Percentiles rank a stretch among this genome's conserved stretches.
Conservation (phyloP, 2,888 invertebrate genomes). For the Celastrina argiolus region DNA sequence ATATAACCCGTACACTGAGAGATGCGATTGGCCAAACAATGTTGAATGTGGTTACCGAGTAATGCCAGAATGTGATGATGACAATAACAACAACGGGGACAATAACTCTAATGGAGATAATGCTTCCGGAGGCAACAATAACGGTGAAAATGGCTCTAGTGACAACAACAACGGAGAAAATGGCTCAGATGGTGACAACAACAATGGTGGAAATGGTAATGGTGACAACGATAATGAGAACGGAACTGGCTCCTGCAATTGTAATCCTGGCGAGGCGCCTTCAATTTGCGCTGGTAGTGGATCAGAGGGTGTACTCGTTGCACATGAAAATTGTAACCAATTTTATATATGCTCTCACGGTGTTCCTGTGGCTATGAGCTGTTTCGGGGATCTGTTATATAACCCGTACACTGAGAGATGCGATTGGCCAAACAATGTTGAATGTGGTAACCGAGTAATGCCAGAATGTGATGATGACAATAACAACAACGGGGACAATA, state of each 20-base stretch:
- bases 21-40: slow-evolving; percentile 44
- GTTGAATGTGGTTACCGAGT: slow-evolving; percentile 43
- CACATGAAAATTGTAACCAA: slow-evolving; percentile 41
- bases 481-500: background rate
- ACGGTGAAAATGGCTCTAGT: slow-evolving; percentile 28
- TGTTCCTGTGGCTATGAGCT: slow-evolving; percentile 36
- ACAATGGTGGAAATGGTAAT: slow-evolving; percentile 25
- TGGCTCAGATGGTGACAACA: too few species aligned
- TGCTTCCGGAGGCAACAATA: slow-evolving; percentile 11
- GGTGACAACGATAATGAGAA: slow-evolving; percentile 22
- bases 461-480: slow-evolving; percentile 28
- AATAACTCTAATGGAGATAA: background rate
- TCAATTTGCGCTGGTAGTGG: slow-evolving; percentile 38
- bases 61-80: slow-evolving; percentile 29
- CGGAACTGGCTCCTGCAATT: slow-evolving; percentile 31
- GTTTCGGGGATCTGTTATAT: slow-evolving; percentile 39
- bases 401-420: slow-evolving; percentile 40
- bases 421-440: slow-evolving; percentile 43
- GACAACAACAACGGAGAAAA: too few species aligned
- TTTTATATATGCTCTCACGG: slow-evolving; percentile 45
- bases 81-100: background rate
- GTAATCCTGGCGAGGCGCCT: slow-evolving; percentile 38
- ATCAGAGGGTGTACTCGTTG: slow-evolving; percentile 35
- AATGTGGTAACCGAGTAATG: slow-evolving; percentile 40
- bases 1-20: slow-evolving; percentile 39